phyloP scores from a whole-genome alignment of 2,797 vertebrate species.

The Cottoperca gobio region DNA sequence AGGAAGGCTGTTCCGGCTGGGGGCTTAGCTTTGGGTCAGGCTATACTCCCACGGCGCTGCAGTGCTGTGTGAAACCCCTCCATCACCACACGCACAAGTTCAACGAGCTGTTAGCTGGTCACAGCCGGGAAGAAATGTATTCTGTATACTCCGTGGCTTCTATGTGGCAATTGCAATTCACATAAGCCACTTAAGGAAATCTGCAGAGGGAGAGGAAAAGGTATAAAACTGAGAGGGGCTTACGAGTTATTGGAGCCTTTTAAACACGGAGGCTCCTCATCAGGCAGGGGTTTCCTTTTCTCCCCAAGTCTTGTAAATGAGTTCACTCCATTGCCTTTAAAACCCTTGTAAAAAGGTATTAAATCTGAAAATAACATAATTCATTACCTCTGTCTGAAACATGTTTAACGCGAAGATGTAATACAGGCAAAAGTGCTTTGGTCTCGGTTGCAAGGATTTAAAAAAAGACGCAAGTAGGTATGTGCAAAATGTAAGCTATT shows the following conservation, averaged over 20 bases:
- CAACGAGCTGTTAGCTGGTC: slow-evolving; percentile 68
- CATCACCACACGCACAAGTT: slow-evolving; percentile 66
- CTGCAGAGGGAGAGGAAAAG: slow-evolving; percentile 65
- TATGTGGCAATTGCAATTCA: slow-evolving; percentile 77
- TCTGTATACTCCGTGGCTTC: slow-evolving; percentile 57
- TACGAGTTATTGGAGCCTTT: slow-evolving; percentile 76
- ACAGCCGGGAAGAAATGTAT: slow-evolving; percentile 67
- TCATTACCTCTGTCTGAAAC: slow-evolving; percentile 71
- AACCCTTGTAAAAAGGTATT: slow-evolving; percentile 75
- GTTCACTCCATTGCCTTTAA: slow-evolving; percentile 72
- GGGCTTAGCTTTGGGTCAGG: slow-evolving; percentile 78
- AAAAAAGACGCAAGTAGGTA: slow-evolving; percentile 33
- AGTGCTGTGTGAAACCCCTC: slow-evolving; percentile 69
- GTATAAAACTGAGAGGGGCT: slow-evolving; percentile 68
- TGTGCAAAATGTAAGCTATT: slow-evolving; percentile 65
- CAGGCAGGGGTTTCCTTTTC: slow-evolving; percentile 51
- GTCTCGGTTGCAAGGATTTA: slow-evolving; percentile 49
- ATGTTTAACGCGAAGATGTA: slow-evolving; percentile 65
- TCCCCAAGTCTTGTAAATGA: slow-evolving; percentile 70
- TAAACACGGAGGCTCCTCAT: slow-evolving; percentile 64
- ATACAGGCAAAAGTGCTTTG: slow-evolving; percentile 63
- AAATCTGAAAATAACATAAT: slow-evolving; percentile 76
- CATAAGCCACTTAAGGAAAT: slow-evolving; percentile 83
- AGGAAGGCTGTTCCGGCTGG: slow-evolving; percentile 76
- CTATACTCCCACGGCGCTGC: slow-evolving; percentile 64